Conservation (phyloP, 2,888 invertebrate genomes). For the Lasius platythorax region DNA sequence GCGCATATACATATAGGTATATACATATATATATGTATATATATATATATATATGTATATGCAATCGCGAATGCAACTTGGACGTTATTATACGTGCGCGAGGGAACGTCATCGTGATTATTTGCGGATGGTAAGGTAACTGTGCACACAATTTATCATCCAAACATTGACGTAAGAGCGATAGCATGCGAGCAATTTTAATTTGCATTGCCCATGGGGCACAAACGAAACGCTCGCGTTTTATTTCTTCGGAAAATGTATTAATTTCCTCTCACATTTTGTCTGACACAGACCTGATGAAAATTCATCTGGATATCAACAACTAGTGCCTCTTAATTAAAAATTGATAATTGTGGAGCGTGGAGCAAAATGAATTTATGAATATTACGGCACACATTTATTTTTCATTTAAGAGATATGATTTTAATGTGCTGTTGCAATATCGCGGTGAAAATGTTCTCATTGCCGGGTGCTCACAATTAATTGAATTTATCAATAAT, state of each 20-base stretch:
- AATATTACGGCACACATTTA: conserved; percentile 8
- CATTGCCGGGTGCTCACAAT: conserved; percentile 17
- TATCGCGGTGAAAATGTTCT: conserved; percentile 19
- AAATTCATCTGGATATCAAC: conserved; percentile 26
- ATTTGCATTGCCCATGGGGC: not conserved
- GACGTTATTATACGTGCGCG: not conserved
- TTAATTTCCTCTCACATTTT: conserved; percentile 10
- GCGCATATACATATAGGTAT: too few relatives aligned
- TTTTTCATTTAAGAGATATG: conserved; percentile 28
- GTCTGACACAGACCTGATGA: not conserved
- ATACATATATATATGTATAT: too few relatives aligned
- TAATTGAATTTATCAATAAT: conserved; percentile 38
- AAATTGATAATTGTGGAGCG: conserved; percentile 33
- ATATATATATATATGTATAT: not conserved
- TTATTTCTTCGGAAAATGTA: not conserved
- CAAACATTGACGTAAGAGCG: not conserved
- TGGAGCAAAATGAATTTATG: conserved; percentile 15
- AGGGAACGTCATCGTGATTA: not conserved
- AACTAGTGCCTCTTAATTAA: conserved; percentile 23
- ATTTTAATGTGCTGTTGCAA: conserved; percentile 18
- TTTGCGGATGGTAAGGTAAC: not conserved
- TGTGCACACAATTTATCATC: not conserved
- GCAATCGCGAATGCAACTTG: not conserved
- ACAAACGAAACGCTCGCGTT: not conserved
- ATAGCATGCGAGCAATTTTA: not conserved